phyloP scores from a whole-genome alignment of 2,797 vertebrate species.

The Chaetodon trifasciatus region DNA sequence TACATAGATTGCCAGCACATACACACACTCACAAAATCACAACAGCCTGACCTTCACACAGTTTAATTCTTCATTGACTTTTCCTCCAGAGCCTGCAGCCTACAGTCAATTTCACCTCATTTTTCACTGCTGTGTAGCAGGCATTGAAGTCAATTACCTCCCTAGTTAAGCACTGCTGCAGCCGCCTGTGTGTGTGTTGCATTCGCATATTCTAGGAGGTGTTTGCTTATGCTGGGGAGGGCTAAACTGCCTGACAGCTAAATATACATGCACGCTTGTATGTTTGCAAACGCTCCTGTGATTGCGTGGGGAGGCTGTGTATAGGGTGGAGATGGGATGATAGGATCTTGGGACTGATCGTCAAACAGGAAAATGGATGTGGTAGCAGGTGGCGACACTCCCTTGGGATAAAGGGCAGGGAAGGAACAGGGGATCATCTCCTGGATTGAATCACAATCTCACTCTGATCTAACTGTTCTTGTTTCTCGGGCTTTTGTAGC shows the following conservation, averaged over 20 bases:
- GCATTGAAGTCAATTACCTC: slow-evolving; percentile 81
- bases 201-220: slow-evolving; percentile 33
- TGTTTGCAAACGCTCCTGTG: slow-evolving; percentile 48
- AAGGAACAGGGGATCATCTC: slow-evolving; percentile 67
- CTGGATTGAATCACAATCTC: slow-evolving; percentile 70
- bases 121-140: slow-evolving; percentile 77
- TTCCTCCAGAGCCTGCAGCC: slow-evolving; percentile 72
- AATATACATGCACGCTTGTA: slow-evolving; percentile 33
- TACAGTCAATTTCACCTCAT: slow-evolving; percentile 82
- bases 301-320: slow-evolving; percentile 15
- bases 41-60: slow-evolving; percentile 79
- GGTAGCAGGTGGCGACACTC: slow-evolving; percentile 57
- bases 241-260: slow-evolving; percentile 25
- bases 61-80: slow-evolving; percentile 81
- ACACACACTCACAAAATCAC: slow-evolving; percentile 47
- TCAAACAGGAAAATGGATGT: slow-evolving; percentile 55
- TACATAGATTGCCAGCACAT: slow-evolving; percentile 42
- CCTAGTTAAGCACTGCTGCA: slow-evolving; percentile 75
- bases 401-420: slow-evolving; percentile 47
- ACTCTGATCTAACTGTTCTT: slow-evolving; percentile 65
- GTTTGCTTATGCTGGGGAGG: slow-evolving; percentile 31
- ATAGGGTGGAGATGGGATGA: slow-evolving; percentile 27
- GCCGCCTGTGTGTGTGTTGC: slow-evolving; percentile 40
- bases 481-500: slow-evolving; percentile 63
- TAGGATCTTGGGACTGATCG: slow-evolving; percentile 43